A percentile compares a stretch with the other conserved stretches of the same genome.
These are phyloP conservation scores for Clarias pachynema DNA, from an alignment of 2,797 vertebrate genomes.

Conservation along the genomic window DNA sequence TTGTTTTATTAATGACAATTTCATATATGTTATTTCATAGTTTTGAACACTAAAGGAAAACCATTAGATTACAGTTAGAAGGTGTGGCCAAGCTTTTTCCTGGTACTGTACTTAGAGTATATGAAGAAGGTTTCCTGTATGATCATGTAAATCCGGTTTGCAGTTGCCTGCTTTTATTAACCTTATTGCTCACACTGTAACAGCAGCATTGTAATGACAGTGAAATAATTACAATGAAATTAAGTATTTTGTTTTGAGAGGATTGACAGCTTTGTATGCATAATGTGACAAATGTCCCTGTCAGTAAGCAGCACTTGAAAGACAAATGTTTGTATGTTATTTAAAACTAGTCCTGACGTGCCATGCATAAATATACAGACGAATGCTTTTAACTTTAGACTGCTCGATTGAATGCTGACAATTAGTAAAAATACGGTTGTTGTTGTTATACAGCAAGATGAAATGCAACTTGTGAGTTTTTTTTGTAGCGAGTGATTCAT, in stretches of 20 bases:
- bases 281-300: background rate
- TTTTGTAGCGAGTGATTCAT: background rate
- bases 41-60: too few species aligned
- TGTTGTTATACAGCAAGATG: constrained; percentile 5
- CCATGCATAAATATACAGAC: background rate
- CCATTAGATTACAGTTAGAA: too few species aligned
- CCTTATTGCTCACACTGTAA: background rate
- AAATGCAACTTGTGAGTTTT: background rate
- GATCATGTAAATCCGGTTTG: background rate
- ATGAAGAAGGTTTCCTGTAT: background rate
- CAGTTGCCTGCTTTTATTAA: background rate
- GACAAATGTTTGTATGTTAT: background rate
- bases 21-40: too few species aligned
- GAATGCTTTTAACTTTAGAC: background rate
- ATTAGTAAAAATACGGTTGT: background rate
- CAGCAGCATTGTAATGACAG: background rate
- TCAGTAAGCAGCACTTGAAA: background rate
- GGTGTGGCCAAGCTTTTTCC: too few species aligned
- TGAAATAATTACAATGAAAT: background rate
- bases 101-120: too few species aligned
- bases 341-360: background rate
- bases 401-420: background rate
- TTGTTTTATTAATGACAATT: too few species aligned
- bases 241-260: background rate
- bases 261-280: background rate